Percentiles rank a stretch among this genome's conserved stretches.
phyloP scores from a whole-genome alignment of 2,797 vertebrate species.

The Xenentodon cancila region DNA sequence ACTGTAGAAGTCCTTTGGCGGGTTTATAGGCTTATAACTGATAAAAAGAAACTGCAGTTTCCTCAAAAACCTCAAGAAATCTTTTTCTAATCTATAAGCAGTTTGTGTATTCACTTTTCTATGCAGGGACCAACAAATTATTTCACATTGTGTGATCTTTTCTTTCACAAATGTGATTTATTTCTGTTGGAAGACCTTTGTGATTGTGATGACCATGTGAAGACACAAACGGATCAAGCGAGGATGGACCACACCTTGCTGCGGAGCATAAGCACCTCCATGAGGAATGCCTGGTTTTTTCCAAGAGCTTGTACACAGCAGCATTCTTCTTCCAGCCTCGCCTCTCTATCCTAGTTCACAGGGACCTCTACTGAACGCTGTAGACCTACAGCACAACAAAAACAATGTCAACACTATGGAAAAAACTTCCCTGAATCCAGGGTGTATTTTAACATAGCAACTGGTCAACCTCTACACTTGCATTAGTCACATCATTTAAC shows the following conservation, averaged over 20 bases:
- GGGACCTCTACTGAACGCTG: conserved; percentile 52
- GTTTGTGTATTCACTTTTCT: not conserved
- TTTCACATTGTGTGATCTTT: conserved; percentile 12
- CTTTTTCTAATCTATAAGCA: not conserved
- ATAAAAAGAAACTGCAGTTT: too few species aligned
- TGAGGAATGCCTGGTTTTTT: conserved; percentile 77
- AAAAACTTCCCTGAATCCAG: too few species aligned
- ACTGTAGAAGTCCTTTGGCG: too few species aligned
- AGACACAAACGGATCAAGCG: conserved; percentile 38
- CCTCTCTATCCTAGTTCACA: conserved; percentile 57
- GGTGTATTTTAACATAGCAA: too few species aligned
- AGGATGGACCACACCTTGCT: conserved; percentile 59
- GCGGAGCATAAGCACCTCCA: conserved; percentile 67
- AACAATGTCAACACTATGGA: too few species aligned
- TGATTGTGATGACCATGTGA: conserved; percentile 42
- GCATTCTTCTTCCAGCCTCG: conserved; percentile 63
- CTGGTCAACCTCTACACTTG: too few species aligned
- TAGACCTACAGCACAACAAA: conserved; percentile 12
- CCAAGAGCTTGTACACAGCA: conserved; percentile 54
- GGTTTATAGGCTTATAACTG: too few species aligned
- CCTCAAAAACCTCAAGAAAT: not conserved
- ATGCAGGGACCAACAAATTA: not conserved
- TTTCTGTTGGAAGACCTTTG: conserved; percentile 35
- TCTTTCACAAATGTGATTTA: conserved; percentile 22
- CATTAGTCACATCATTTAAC: too few species aligned